Percentiles rank a stretch among this genome's conserved stretches.
These are phyloP conservation scores for Otus scops DNA, from an alignment of 2,797 vertebrate species.

Conservation along the genomic window DNA sequence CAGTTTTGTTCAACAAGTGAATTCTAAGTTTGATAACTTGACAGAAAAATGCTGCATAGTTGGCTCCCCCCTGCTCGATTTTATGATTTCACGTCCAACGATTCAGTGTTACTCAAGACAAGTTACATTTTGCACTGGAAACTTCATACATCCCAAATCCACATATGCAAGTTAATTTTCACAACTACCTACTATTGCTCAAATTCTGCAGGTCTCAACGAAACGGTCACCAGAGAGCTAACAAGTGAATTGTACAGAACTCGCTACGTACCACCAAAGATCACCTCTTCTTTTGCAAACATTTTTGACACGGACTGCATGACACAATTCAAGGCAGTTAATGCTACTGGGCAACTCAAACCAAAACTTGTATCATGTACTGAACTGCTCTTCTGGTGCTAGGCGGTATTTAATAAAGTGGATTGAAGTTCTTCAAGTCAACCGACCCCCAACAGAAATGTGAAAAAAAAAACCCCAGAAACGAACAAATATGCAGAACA, in stretches of 20 bases:
- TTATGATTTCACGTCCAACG: constrained; percentile 11
- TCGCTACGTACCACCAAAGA: not conserved
- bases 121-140: constrained; percentile 58
- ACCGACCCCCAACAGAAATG: constrained; percentile 49
- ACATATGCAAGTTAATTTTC: constrained; percentile 6
- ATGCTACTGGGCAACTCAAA: not conserved
- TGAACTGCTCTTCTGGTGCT: constrained; percentile 31
- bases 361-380: not conserved
- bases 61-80: constrained; percentile 49
- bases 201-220: not conserved
- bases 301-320: not conserved
- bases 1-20: constrained; percentile 43
- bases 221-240: not conserved
- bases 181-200: not conserved
- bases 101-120: constrained; percentile 44
- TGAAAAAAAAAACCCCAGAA: not conserved
- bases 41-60: constrained; percentile 53
- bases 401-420: constrained; percentile 14
- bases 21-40: constrained; percentile 52
- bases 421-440: constrained; percentile 51
- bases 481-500: constrained; percentile 25
- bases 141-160: constrained; percentile 2
- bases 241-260: not conserved
- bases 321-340: not conserved
- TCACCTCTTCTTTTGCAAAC: not conserved